Percentiles rank a stretch among this genome's conserved stretches.
Conservation (phyloP, 1,140 invertebrate species). For the Neodiprion lecontei region DNA sequence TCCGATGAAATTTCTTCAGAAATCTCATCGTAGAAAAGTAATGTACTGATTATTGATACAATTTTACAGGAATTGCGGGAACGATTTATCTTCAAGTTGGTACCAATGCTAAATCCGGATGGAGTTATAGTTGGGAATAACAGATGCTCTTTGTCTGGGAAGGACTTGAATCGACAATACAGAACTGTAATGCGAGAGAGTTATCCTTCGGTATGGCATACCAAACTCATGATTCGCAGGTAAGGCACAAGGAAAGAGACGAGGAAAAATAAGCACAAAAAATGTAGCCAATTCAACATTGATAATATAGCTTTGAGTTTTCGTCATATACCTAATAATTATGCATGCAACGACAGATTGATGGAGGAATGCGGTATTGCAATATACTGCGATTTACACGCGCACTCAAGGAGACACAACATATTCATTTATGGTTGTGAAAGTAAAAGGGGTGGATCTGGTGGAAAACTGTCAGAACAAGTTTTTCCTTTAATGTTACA, state of each 20-base stretch:
- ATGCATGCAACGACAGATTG: conserved; percentile 64
- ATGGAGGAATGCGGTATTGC: conserved; percentile 91
- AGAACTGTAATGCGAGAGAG: conserved; percentile 87
- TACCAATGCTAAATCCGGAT: conserved; percentile 96
- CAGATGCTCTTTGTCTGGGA: conserved; percentile 85
- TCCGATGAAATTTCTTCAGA: conserved; percentile 13
- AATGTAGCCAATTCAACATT: neutral
- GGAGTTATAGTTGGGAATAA: conserved; percentile 95
- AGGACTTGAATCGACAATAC: conserved; percentile 89
- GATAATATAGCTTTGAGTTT: neutral
- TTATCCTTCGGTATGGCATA: conserved; percentile 93
- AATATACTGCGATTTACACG: conserved; percentile 95
- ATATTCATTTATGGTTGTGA: conserved; percentile 97
- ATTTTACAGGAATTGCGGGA: conserved; percentile 77
- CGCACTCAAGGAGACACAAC: conserved; percentile 93
- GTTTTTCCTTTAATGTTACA: conserved; percentile 92
- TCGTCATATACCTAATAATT: neutral
- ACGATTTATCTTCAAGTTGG: conserved; percentile 94
- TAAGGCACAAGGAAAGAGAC: conserved; percentile 42
- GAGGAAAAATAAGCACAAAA: neutral
- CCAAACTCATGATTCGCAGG: conserved; percentile 86
- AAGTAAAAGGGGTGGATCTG: conserved; percentile 74
- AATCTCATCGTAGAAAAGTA: neutral
- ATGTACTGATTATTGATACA: conserved; percentile 1
- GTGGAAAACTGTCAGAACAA: conserved; percentile 84